Conservation (phyloP, 1,140 invertebrate species). For the Notospermus geniculatus region DNA sequence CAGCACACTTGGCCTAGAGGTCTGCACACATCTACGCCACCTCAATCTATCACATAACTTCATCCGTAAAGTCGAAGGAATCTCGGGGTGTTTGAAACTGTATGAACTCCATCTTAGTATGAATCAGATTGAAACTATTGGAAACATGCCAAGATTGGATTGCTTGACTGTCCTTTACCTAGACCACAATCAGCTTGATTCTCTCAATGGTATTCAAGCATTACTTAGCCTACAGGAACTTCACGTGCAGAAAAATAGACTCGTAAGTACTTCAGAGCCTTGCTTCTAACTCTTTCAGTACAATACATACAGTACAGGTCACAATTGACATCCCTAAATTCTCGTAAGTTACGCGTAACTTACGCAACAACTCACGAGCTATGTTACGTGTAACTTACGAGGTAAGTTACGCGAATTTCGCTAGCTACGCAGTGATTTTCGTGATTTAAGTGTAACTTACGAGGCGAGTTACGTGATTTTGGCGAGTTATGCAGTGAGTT, state of each 20-base stretch:
- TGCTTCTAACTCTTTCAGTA: no score
- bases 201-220: slow-evolving; percentile 46
- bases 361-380: no score
- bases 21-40: slow-evolving; percentile 32
- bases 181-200: slow-evolving; percentile 45
- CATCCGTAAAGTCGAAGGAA: slow-evolving; percentile 33
- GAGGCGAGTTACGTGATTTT: no score
- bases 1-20: slow-evolving; percentile 44
- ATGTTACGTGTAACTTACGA: no score
- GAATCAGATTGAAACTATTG: slow-evolving; percentile 46
- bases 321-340: no score
- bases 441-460: no score
- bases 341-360: no score
- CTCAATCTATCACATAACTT: slow-evolving; percentile 49
- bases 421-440: no score
- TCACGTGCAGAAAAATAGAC: slow-evolving; percentile 42
- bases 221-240: slow-evolving; percentile 44
- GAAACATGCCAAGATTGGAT: slow-evolving; percentile 39
- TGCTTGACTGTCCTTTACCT: slow-evolving; percentile 40
- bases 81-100: slow-evolving; percentile 27
- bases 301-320: no score
- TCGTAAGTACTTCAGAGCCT: slow-evolving; percentile 28
- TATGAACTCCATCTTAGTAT: slow-evolving; percentile 43
- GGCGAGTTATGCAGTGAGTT: no score
- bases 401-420: no score